A percentile compares a stretch with the other conserved stretches of the same genome.
These are phyloP conservation scores for Trypoxylus dichotomus DNA, from an alignment of 1,140 invertebrate genomes.

Conservation along the genomic window DNA sequence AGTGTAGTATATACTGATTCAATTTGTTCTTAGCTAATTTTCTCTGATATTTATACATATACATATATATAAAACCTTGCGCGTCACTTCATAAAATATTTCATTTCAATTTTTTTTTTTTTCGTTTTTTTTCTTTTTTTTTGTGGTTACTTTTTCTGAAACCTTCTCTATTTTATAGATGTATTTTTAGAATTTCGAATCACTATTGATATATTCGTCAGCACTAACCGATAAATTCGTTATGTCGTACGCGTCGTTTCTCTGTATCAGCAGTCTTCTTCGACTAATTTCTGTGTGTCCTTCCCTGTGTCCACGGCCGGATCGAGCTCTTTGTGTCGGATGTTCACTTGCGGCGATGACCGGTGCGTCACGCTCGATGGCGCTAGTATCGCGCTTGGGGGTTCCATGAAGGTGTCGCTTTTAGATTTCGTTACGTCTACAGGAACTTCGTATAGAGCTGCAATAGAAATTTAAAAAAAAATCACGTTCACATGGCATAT, in stretches of 20 bases:
- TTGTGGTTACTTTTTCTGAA: background rate
- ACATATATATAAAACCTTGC: background rate
- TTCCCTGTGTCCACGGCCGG: slow-evolving; percentile 86
- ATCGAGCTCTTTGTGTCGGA: slow-evolving; percentile 78
- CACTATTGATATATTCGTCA: slow-evolving; percentile 35
- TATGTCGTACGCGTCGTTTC: slow-evolving; percentile 28
- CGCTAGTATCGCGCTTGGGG: slow-evolving; percentile 71
- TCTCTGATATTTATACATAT: background rate
- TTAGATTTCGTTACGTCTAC: slow-evolving; percentile 71
- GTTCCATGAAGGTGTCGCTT: slow-evolving; percentile 57
- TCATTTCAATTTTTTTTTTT: background rate
- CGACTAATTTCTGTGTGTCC: slow-evolving; percentile 87
- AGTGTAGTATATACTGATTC: slow-evolving; percentile 14
- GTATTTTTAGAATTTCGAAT: slow-evolving; percentile 26
- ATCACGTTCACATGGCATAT: too few species aligned
- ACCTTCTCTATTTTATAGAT: background rate
- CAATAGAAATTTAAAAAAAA: slow-evolving; percentile 33
- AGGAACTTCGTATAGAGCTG: slow-evolving; percentile 76
- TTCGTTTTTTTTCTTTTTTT: background rate
- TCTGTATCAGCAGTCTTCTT: slow-evolving; percentile 70
- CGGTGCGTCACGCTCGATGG: slow-evolving; percentile 80
- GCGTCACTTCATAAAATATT: slow-evolving; percentile 6
- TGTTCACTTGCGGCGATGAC: slow-evolving; percentile 71
- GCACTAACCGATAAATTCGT: slow-evolving; percentile 38
- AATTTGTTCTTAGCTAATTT: background rate